Percentiles rank a stretch among this genome's conserved stretches.
These are phyloP conservation scores for Lathamus discolor DNA, from an alignment of 2,113 vertebrate species.

Conservation along the genomic window DNA sequence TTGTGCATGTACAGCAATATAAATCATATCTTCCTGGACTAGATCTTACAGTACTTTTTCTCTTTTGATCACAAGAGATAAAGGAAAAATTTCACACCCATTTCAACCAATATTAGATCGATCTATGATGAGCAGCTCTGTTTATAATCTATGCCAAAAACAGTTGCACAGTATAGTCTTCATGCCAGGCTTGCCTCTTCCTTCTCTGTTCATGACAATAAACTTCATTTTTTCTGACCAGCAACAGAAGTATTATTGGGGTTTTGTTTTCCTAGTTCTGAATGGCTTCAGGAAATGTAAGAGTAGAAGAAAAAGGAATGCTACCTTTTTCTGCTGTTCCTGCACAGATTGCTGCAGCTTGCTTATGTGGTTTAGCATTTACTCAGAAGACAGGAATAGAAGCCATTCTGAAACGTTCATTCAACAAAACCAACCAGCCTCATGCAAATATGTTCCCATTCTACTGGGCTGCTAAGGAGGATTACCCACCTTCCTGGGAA, in stretches of 20 bases:
- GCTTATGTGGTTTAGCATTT: neutral
- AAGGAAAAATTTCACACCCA: neutral
- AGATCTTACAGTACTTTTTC: neutral
- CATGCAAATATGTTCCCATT: neutral
- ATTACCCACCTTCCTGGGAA: neutral
- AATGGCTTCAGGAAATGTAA: neutral
- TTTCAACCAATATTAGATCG: accelerated
- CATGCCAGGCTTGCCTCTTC: neutral
- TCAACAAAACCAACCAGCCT: neutral
- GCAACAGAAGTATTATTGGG: neutral
- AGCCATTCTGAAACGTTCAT: neutral
- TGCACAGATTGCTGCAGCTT: neutral
- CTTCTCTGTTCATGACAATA: neutral
- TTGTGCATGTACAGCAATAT: neutral
- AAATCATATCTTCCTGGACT: neutral
- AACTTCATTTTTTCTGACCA: neutral
- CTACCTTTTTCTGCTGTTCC: neutral
- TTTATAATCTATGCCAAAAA: neutral
- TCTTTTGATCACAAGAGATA: neutral
- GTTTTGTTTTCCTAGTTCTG: neutral
- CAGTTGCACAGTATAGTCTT: neutral
- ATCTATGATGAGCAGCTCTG: neutral
- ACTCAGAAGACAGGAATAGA: neutral
- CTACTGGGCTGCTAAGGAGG: neutral
- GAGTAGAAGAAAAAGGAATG: neutral